Evolutionary conservation across 2,888 invertebrate genomes (phyloP), one percentile per base, ranked within the genome.

Genomic region (Pycnomerus fuliginosus): DNA sequence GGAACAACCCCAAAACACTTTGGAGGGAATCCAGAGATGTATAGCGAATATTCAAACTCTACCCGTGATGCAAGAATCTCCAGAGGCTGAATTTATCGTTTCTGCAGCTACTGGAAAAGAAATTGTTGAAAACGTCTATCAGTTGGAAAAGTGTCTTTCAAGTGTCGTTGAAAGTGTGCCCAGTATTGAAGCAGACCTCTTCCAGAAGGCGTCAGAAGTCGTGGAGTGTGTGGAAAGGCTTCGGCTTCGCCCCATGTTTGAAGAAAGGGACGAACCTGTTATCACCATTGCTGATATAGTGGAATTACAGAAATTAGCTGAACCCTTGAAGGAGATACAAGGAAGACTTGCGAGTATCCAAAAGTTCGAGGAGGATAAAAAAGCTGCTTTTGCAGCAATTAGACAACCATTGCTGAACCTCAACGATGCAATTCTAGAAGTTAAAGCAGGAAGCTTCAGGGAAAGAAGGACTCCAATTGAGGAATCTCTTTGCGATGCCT

Each of bases 201-300:
- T 59, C 16, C 54, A 67, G 42, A 60, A 62, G 34, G 66, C 69
- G 3, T 52, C 65, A 2, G 63, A 64, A 51, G 65, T 71, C 23
- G 56, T 68, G 8, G 59, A 66, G 31, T 58, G 62, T 29, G 58
- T 71, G 2, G 67, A 68, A 39, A 63, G 66, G 39, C 44, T 70
- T 0, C 69, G 66, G 44, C 50, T 39, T 12, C 52, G 56, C n/a
- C 43, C 56, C 2, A 29, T 60, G 3, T 60, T 64, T 23, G 58
- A 62, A 22, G 50, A 53, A 33, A 43, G 35, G 20, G 53, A 52
- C 10, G 60, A 60, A 37, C 50, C 60, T 3, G 31, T 50, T 16
- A 40, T 66, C 13, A 61, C 62, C 1, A 23, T 48, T 3, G 61
- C 67, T 50, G 64, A 69, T 44, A 51, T 68, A 5, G 45, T 38